Base-by-base conservation (phyloP, 2,888 invertebrate species). In the Anarsia innoxiella region DNA sequence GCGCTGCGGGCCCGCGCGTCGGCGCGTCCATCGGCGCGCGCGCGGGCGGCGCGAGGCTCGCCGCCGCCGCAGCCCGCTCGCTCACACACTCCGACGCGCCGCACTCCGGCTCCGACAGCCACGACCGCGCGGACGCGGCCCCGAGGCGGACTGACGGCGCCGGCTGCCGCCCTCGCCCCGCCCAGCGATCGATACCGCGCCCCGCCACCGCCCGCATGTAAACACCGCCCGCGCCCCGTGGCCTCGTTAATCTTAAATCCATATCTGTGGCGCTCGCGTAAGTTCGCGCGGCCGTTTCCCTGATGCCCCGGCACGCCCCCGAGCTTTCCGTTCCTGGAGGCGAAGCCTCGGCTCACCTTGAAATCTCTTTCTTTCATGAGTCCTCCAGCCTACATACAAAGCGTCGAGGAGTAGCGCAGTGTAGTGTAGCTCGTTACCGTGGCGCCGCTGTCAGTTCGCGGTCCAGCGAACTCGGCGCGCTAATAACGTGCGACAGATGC, bases 1-100 rank as follows among this genome's bases (percentile, higher is more conserved):
- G 86, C 44, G 89, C 87, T 45, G 52, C 46, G 49, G 77, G 85
- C 50, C 57, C 54, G 53, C 44, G 56, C 59, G 57, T 3, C 3
- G 4, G 85, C 50, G 79, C 91, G 91, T 41, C 46, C 68, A 65
- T 58, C 91, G 89, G 56, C 89, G 88, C 64, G 86, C 61, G 70
- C 65, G 72, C 75, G 73, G 70, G 69, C 72, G 77, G 79, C 77
- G 76, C 76, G 80, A 73, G 79, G 79, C 77, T 77, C 78, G 79
- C 77, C 78, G 78, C 79, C 79, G 77, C 78, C 78, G 76, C 76
- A 72, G 69, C 71, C 69, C 72, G 71, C 77, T 62, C 72, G 74
- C 68, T 76, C 66, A 71, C 68, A 72, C 78, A 78, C 78, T 75
- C 78, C 76, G 78, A 70, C 68, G 71, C 25, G 69, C 71, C 79